Conservation (phyloP, 1,140 invertebrate genomes). For the Neuroterus valhalla region DNA sequence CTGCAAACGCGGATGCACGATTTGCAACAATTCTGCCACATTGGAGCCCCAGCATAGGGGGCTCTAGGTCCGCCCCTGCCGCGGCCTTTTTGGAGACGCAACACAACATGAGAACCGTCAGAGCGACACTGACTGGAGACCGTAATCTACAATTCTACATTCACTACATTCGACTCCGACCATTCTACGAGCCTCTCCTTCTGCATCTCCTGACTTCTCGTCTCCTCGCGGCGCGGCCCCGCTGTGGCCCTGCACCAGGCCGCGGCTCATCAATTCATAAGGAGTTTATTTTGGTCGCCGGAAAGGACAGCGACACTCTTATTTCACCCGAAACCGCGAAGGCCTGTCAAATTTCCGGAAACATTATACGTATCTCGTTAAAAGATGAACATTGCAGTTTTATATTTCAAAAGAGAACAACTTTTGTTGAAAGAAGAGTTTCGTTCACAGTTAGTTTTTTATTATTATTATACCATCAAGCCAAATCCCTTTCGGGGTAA, state of each 20-base stretch:
- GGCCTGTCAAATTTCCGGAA: background rate
- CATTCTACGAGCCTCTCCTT: background rate
- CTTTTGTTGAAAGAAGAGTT: background rate
- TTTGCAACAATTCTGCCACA: constrained; percentile 11
- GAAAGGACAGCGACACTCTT: constrained; percentile 11
- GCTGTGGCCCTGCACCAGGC: constrained; percentile 7
- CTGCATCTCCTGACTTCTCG: background rate
- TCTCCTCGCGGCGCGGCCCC: no score
- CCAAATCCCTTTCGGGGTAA: no score
- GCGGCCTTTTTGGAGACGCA: constrained; percentile 64
- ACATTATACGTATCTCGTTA: background rate
- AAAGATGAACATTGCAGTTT: background rate
- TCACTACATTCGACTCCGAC: no score
- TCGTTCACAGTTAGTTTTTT: no score
- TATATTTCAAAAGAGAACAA: background rate
- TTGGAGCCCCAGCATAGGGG: constrained; percentile 13
- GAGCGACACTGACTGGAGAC: constrained; percentile 33
- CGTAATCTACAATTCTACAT: constrained; percentile 27
- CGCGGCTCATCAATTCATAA: constrained; percentile 43
- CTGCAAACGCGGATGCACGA: constrained; percentile 21
- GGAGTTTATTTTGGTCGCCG: constrained; percentile 50
- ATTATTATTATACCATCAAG: no score
- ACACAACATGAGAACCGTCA: constrained; percentile 61
- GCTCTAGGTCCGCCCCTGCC: constrained; percentile 42
- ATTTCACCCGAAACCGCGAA: background rate